Percentiles rank a stretch among this genome's conserved stretches.
Conservation (phyloP, 2,797 vertebrate genomes). For the Chrysocyon brachyurus region DNA sequence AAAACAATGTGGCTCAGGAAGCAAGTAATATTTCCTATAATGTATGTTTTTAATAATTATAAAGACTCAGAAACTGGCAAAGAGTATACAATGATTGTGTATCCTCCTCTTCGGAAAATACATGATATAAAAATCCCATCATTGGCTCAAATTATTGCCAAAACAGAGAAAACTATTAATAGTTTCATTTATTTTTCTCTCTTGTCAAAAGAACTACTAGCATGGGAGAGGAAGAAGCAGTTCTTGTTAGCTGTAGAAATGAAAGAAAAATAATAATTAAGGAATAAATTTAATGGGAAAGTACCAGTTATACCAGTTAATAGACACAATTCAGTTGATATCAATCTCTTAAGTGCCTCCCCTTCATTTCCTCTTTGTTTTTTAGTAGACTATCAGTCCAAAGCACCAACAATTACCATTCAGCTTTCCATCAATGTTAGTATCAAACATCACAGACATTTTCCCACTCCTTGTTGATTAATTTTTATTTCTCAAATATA, state of each 20-base stretch:
- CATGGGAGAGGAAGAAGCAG: background rate
- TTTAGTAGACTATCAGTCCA: background rate
- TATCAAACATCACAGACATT: background rate
- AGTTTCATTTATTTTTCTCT: background rate
- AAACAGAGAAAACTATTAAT: background rate
- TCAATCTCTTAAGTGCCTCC: background rate
- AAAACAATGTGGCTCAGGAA: slow-evolving; percentile 23
- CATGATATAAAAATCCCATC: slow-evolving; percentile 1
- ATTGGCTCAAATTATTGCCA: background rate
- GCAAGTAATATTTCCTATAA: background rate
- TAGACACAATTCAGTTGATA: background rate
- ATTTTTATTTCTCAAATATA: slow-evolving; percentile 9
- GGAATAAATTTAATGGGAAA: background rate
- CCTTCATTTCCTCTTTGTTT: background rate
- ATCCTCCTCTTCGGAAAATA: background rate
- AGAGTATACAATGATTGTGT: background rate
- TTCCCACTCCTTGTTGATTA: background rate
- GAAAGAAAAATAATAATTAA: background rate
- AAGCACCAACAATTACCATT: background rate
- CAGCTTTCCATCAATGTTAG: background rate
- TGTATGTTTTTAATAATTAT: background rate
- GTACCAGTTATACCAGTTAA: background rate
- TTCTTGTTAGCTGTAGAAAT: background rate
- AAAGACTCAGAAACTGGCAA: background rate
- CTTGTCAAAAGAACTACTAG: background rate